Conservation (phyloP, 2,888 invertebrate genomes). For the Cheilosia pagana region DNA sequence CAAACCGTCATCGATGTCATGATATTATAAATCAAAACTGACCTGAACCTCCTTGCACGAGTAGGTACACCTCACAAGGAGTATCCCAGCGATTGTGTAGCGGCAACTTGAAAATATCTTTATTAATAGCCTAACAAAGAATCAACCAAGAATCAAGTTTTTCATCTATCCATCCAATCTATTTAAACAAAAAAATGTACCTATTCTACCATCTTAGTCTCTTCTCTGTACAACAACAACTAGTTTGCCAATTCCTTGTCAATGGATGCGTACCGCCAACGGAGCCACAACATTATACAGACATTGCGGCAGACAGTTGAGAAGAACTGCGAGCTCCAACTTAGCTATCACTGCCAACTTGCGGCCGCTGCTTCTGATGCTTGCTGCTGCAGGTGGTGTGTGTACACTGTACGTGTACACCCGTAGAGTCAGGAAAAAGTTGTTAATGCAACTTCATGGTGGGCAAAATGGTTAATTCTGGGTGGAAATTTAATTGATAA, state of each 20-base stretch:
- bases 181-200: constrained; percentile 4
- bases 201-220: not conserved
- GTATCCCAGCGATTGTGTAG: constrained; percentile 13
- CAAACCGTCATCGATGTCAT: too few relatives aligned
- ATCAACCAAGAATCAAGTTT: constrained; percentile 54
- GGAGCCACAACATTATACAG: constrained; percentile 53
- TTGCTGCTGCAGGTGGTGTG: constrained; percentile 59
- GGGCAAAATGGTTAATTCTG: constrained; percentile 74
- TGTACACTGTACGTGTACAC: constrained; percentile 27
- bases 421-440: constrained; percentile 70
- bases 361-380: constrained; percentile 15
- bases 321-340: constrained; percentile 49
- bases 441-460: constrained; percentile 74
- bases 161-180: constrained; percentile 23
- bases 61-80: too few relatives aligned
- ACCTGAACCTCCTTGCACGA: too few relatives aligned
- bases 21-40: too few relatives aligned
- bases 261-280: constrained; percentile 45
- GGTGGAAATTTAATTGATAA: constrained; percentile 75
- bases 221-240: constrained; percentile 37
- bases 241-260: constrained; percentile 49
- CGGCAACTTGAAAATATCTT: constrained; percentile 51
- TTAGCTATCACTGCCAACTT: constrained; percentile 52
- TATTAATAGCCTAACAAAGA: constrained; percentile 58
- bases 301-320: constrained; percentile 68